Conservation (phyloP, 2,797 vertebrate genomes). For the Mastacembelus armatus region DNA sequence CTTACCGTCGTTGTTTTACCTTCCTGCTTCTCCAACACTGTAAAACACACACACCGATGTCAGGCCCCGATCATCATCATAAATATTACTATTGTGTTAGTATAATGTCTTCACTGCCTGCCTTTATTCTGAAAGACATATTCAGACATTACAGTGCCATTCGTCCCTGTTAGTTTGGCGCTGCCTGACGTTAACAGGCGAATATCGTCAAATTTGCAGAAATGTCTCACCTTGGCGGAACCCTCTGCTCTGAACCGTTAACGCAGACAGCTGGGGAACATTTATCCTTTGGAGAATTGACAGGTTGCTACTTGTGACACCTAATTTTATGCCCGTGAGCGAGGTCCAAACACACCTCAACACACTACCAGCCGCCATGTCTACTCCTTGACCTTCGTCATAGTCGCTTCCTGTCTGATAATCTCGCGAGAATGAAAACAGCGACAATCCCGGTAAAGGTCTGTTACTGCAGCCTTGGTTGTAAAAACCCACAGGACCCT, state of each 20-base stretch:
- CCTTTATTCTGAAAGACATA: neutral
- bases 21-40: slow-evolving; percentile 81
- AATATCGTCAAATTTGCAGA: neutral
- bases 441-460: slow-evolving; percentile 17
- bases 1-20: slow-evolving; percentile 76
- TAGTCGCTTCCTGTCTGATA: slow-evolving; percentile 44
- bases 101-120: neutral
- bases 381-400: slow-evolving; percentile 71
- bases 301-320: neutral
- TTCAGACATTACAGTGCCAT: too few species aligned
- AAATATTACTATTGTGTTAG: too few species aligned
- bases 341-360: slow-evolving; percentile 65
- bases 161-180: too few species aligned
- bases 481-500: neutral
- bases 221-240: slow-evolving; percentile 79
- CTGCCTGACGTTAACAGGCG: neutral
- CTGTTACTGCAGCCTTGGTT: neutral
- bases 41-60: slow-evolving; percentile 22
- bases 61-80: neutral
- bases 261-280: slow-evolving; percentile 44
- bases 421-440: slow-evolving; percentile 47
- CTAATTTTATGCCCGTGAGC: slow-evolving; percentile 54
- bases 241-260: slow-evolving; percentile 71
- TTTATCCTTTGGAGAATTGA: slow-evolving; percentile 27
- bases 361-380: slow-evolving; percentile 79